phyloP scores from a whole-genome alignment of 1,140 invertebrate genomes.

The Mercenaria mercenaria region DNA sequence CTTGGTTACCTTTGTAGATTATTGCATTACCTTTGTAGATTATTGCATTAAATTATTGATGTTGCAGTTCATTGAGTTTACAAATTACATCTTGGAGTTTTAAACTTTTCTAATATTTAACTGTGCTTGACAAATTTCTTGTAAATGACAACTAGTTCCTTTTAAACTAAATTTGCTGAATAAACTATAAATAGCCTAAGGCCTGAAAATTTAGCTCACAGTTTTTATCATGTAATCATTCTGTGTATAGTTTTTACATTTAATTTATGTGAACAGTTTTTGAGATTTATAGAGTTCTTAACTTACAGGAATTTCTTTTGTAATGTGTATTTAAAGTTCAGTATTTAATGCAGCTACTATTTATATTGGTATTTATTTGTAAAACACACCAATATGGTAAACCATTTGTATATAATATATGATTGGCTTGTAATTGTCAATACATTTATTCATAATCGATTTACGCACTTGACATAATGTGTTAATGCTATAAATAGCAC shows the following conservation, averaged over 20 bases:
- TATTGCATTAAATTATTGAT: too few species aligned
- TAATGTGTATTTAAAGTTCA: background rate
- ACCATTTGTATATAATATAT: background rate
- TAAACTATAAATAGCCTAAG: background rate
- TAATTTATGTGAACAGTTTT: too few species aligned
- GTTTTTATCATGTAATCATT: background rate
- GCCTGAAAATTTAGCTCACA: background rate
- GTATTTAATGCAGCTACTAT: constrained; percentile 25
- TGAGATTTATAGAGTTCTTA: too few species aligned
- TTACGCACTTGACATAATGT: background rate
- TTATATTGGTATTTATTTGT: constrained; percentile 14
- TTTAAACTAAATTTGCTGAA: background rate
- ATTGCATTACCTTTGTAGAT: too few species aligned
- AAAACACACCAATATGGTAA: background rate
- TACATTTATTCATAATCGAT: background rate
- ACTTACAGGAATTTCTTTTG: background rate
- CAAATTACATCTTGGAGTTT: too few species aligned
- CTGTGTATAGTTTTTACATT: background rate
- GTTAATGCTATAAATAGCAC: background rate
- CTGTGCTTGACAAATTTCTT: background rate
- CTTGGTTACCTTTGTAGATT: too few species aligned
- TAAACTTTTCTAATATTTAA: background rate
- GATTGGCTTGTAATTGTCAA: too few species aligned
- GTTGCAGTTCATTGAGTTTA: too few species aligned
- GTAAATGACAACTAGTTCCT: background rate